Base-by-base conservation (phyloP, 1,140 invertebrate species). In the Sinonovacula constricta region DNA sequence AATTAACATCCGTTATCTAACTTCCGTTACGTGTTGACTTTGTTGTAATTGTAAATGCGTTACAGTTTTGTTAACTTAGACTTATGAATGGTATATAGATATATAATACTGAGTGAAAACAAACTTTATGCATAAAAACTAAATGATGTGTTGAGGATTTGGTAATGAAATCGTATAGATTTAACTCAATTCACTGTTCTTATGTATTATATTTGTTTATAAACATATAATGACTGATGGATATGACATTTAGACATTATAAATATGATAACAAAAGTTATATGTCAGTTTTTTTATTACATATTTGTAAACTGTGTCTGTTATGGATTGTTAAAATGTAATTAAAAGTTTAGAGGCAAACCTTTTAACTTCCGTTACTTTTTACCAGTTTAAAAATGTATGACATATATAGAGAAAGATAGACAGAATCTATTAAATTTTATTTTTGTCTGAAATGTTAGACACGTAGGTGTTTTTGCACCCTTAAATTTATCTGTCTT, bases 191-290 rank as follows among this genome's bases (percentile, higher is more conserved):
- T 30, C 5, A 30, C 30, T 60, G 59, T 60, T 60, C 4, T 60
- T 60, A 10, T 60, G n/a, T 60, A 60, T 60, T 28, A n/a, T 60
- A 28, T 30, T 7, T 60, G 30, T 60, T 60, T 28, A 60, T 60
- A 4, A 60, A 30, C 59, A 31, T 60, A 60, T 14, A 60, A 3
- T 31, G n/a, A 10, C 7, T 45, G 39, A 45, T 10, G 18, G 59
- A 14, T 28, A 14, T 60, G 59, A 60, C 59, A 60, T 30, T 60
- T 4, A 60, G 59, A 28, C n/a, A 60, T 60, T 30, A 60, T 60
- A 60, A 60, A 60, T 60, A 60, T 60, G 28, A 30, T 30, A 30
- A 30, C 31, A 10, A 60, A 60, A 26, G 59, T 28, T 60, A 7
- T 30, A 26, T 60, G 24, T 30, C 59, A 60, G 59, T n/a, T 60